Evolutionary conservation across 2,888 invertebrate genomes (phyloP).

Genomic region (Perizoma affinitatum): DNA sequence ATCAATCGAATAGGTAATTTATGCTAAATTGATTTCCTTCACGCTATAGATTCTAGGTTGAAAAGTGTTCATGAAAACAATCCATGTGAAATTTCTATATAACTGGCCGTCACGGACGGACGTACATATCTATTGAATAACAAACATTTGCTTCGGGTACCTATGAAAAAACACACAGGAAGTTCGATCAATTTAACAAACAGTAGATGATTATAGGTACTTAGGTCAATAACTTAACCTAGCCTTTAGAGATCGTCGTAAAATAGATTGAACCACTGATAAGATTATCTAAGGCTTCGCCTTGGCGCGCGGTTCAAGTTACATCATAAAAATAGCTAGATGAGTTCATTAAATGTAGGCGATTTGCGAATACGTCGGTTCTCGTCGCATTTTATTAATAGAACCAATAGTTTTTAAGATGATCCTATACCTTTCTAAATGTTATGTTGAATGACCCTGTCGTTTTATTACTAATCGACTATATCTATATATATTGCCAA

Average conservation of each 20-base stretch:
- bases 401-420: conserved; percentile 16
- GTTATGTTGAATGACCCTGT: conserved; percentile 10
- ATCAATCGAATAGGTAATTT: too few relatives aligned
- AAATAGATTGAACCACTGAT: conserved; percentile 23
- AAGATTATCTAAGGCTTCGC: conserved; percentile 23
- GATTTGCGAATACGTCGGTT: conserved; percentile 4
- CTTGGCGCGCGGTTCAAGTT: conserved; percentile 23
- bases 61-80: too few relatives aligned
- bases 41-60: too few relatives aligned
- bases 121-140: too few relatives aligned
- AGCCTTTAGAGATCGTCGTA: conserved; percentile 21
- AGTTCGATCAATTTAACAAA: too few relatives aligned
- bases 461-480: conserved; percentile 8
- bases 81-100: too few relatives aligned
- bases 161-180: too few relatives aligned
- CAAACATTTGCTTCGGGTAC: too few relatives aligned
- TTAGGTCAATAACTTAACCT: conserved; percentile 11
- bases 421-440: conserved; percentile 27
- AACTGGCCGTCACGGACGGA: too few relatives aligned
- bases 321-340: conserved; percentile 12
- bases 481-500: background rate
- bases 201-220: too few relatives aligned
- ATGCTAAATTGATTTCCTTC: too few relatives aligned
- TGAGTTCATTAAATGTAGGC: conserved; percentile 12
- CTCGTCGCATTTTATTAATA: conserved; percentile 12